These are phyloP conservation scores for Portevinia maculata DNA, from an alignment of 2,888 invertebrate genomes.

Conservation along the genomic window DNA sequence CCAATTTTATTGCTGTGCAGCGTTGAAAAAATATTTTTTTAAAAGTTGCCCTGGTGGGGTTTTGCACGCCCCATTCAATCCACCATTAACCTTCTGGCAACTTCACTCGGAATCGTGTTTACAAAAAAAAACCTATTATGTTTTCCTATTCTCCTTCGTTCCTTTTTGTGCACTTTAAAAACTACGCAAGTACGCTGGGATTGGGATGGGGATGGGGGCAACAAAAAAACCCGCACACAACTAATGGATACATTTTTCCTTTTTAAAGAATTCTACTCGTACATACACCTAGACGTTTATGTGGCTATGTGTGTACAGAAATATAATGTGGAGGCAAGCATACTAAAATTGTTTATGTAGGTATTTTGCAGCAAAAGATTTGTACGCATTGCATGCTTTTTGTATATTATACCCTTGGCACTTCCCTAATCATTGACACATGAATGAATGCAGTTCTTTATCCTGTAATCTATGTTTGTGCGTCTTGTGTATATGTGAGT, in stretches of 20 bases:
- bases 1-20: constrained; percentile 1
- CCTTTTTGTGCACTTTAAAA: constrained; percentile 38
- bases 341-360: constrained; percentile 59
- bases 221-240: neutral
- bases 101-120: neutral
- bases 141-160: constrained; percentile 9
- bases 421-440: constrained; percentile 72
- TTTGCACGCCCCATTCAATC: neutral
- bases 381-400: constrained; percentile 72
- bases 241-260: constrained; percentile 37
- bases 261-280: constrained; percentile 35
- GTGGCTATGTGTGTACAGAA: neutral
- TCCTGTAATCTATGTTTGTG: constrained; percentile 32
- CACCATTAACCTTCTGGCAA: constrained; percentile 5
- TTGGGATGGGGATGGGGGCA: too few relatives aligned
- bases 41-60: neutral
- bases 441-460: constrained; percentile 73
- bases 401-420: constrained; percentile 71
- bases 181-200: constrained; percentile 30
- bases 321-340: constrained; percentile 25
- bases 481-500: constrained; percentile 19
- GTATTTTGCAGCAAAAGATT: constrained; percentile 67
- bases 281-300: constrained; percentile 3
- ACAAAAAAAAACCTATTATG: constrained; percentile 13
- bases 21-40: neutral